Conservation (phyloP, 2,113 vertebrate genomes). For the Oreochromis tanganicae region DNA sequence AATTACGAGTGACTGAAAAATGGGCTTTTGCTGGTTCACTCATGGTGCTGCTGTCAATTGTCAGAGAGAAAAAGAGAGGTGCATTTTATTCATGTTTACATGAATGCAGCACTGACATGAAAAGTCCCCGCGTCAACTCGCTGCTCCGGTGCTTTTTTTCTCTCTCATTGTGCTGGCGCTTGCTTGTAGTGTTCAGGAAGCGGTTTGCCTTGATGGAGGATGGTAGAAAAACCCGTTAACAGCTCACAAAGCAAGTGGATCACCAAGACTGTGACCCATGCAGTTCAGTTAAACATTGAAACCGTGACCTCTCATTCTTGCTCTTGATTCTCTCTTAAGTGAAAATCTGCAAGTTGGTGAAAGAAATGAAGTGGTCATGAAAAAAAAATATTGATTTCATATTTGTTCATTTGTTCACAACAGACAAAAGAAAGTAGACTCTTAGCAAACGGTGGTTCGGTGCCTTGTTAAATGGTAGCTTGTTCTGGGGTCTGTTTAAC, state of each 20-base stretch:
- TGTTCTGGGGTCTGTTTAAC: background rate
- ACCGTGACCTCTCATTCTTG: background rate
- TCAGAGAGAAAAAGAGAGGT: background rate
- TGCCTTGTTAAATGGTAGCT: background rate
- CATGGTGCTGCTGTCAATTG: background rate
- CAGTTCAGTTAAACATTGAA: background rate
- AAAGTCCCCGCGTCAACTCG: background rate
- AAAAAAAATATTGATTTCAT: background rate
- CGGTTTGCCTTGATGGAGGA: slow-evolving; percentile 38
- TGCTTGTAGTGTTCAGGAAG: slow-evolving; percentile 41
- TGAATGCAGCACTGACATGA: background rate
- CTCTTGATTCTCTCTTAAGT: background rate
- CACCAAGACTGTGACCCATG: background rate
- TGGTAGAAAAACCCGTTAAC: background rate
- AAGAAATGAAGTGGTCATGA: background rate
- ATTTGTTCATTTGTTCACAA: background rate
- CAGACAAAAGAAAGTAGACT: background rate
- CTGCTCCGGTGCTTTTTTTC: background rate
- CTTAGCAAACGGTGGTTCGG: background rate
- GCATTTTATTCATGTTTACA: background rate
- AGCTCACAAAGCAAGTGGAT: slow-evolving; percentile 18
- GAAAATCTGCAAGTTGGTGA: background rate
- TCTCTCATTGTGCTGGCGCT: background rate
- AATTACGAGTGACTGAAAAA: background rate
- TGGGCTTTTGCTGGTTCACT: background rate